Evolutionary conservation across 2,113 vertebrate species (phyloP).

Genomic region (Megaptera novaeangliae): DNA sequence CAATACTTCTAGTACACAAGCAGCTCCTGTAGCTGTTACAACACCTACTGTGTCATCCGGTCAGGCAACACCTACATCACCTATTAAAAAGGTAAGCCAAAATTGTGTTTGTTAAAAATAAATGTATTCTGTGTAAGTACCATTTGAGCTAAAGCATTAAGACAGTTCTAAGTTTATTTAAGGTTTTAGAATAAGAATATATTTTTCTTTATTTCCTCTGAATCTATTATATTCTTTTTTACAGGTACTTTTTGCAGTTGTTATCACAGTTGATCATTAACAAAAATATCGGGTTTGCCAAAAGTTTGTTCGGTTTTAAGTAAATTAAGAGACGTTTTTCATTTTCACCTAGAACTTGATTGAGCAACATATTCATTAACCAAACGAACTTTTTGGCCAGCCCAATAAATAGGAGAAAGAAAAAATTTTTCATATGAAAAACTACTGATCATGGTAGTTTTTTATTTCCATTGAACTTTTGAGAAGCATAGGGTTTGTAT

Average conservation of each 20-base stretch:
- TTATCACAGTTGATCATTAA: not conserved
- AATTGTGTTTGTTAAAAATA: not conserved
- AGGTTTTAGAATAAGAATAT: not conserved
- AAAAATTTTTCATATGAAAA: not conserved
- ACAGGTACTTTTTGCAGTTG: not conserved
- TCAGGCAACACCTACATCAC: slow-evolving; percentile 93
- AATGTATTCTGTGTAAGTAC: not conserved
- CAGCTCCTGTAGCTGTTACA: slow-evolving; percentile 81
- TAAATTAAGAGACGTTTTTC: too few species aligned
- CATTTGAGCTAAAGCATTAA: not conserved
- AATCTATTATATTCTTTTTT: not conserved
- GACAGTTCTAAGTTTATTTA: not conserved
- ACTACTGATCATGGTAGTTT: not conserved
- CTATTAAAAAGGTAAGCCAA: slow-evolving; percentile 92
- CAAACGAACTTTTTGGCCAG: too few species aligned
- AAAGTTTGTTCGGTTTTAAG: too few species aligned
- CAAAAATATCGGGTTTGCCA: not conserved
- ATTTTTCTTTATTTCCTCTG: not conserved
- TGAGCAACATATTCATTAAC: too few species aligned
- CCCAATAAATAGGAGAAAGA: not conserved
- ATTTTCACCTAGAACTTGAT: too few species aligned
- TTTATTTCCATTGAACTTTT: not conserved
- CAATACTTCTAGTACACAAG: slow-evolving; percentile 82
- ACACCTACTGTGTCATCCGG: slow-evolving; percentile 87
- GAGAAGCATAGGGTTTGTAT: not conserved